These are phyloP conservation scores for Anolis sagrei DNA, from an alignment of 2,113 vertebrate genomes.

Conservation along the genomic window DNA sequence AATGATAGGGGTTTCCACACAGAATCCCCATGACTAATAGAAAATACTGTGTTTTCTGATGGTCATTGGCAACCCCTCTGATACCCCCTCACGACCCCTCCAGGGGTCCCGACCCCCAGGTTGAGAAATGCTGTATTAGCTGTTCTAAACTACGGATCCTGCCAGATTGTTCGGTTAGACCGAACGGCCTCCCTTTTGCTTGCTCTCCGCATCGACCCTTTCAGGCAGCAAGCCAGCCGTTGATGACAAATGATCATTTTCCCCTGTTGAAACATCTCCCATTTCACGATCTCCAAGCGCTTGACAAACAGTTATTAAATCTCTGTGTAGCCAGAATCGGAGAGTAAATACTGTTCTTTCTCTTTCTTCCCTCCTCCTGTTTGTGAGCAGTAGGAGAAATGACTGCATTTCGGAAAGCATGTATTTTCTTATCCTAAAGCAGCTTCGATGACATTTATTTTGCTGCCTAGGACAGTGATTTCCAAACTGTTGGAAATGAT, in stretches of 20 bases:
- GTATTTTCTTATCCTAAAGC: neutral
- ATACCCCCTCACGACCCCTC: too few relatives aligned
- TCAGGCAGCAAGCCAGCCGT: neutral
- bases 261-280: neutral
- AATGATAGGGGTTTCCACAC: too few relatives aligned
- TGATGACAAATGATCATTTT: neutral
- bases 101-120: too few relatives aligned
- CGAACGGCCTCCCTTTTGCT: neutral
- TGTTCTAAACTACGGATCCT: too few relatives aligned
- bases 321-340: neutral
- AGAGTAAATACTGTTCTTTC: slow-evolving; percentile 15
- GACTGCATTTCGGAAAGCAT: neutral
- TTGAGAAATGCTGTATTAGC: too few relatives aligned
- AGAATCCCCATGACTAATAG: too few relatives aligned
- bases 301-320: slow-evolving; percentile 14
- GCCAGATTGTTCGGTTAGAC: neutral
- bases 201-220: neutral
- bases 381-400: neutral
- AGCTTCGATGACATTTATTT: neutral
- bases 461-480: neutral
- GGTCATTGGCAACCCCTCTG: too few relatives aligned
- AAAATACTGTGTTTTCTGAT: too few relatives aligned
- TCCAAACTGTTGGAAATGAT: neutral
- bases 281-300: neutral
- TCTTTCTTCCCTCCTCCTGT: neutral